Percentiles rank a stretch among this genome's conserved stretches.
Conservation (phyloP, 35 echinoderm and acorn worm genomes). For the Patiria miniata region DNA sequence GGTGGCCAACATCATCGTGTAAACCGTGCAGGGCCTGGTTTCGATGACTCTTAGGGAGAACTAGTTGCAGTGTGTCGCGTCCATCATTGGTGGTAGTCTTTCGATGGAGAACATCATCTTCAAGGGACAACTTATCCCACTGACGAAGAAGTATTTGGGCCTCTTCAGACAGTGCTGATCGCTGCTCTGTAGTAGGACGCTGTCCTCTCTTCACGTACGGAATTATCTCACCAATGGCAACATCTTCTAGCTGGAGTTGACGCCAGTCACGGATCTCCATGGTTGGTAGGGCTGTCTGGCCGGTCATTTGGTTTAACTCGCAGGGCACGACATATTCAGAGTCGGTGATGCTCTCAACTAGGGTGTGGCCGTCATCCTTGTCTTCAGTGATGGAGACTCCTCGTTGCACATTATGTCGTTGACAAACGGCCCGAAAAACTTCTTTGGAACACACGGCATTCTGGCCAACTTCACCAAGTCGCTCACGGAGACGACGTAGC, state of each 20-base stretch:
- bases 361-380: neutral
- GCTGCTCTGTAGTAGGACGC: constrained; percentile 4
- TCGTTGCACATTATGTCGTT: neutral
- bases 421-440: neutral
- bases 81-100: neutral
- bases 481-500: neutral
- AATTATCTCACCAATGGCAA: neutral
- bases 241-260: neutral
- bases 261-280: neutral
- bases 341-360: neutral
- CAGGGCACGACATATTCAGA: neutral
- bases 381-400: neutral
- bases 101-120: neutral
- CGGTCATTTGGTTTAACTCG: neutral
- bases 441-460: neutral
- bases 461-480: neutral
- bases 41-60: constrained; percentile 51
- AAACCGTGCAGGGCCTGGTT: constrained; percentile 25
- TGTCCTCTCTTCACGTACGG: neutral
- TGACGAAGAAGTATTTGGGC: neutral
- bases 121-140: neutral
- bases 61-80: constrained; percentile 8
- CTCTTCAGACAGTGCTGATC: neutral
- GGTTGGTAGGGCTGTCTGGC: neutral
- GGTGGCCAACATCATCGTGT: constrained; percentile 66